Evolutionary conservation across 2,888 invertebrate genomes (phyloP).

Genomic region (Epirrhoe tristata): DNA sequence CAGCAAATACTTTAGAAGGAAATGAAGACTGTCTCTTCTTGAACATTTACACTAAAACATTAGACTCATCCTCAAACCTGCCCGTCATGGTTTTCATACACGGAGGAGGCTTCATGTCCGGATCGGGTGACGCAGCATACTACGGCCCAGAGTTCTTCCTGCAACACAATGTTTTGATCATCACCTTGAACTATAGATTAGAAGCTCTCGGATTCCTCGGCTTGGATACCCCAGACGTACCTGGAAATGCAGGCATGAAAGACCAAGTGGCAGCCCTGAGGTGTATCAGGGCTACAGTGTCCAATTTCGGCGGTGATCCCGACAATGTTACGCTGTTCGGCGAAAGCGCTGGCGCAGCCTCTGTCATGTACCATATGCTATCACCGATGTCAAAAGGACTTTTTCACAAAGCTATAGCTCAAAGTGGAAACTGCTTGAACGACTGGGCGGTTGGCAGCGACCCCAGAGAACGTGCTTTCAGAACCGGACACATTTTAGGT

Average conservation of each 20-base stretch:
- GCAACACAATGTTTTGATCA: constrained; percentile 56
- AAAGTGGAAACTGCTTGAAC: constrained; percentile 58
- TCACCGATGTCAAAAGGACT: constrained; percentile 50
- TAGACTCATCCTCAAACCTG: constrained; percentile 43
- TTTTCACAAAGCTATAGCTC: constrained; percentile 69
- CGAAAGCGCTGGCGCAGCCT: constrained; percentile 73
- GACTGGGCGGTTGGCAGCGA: constrained; percentile 20
- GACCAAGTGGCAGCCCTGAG: constrained; percentile 73
- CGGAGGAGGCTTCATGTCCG: constrained; percentile 60
- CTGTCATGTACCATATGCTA: constrained; percentile 23
- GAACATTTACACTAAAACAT: constrained; percentile 60
- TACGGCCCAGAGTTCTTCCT: constrained; percentile 64
- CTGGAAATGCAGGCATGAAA: constrained; percentile 75
- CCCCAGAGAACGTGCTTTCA: constrained; percentile 23
- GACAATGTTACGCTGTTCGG: constrained; percentile 74
- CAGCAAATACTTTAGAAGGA: constrained; percentile 45
- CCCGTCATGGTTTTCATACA: constrained; percentile 67
- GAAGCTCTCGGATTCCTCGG: constrained; percentile 72
- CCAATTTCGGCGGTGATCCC: constrained; percentile 73
- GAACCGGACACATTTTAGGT: constrained; percentile 20
- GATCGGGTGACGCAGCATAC: constrained; percentile 54
- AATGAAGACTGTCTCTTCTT: constrained; percentile 63
- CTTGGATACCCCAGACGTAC: constrained; percentile 70
- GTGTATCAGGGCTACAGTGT: constrained; percentile 76
- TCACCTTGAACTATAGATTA: constrained; percentile 68